Evolutionary conservation across 2,797 vertebrate species (phyloP).

Genomic region (Lateolabrax maculatus): DNA sequence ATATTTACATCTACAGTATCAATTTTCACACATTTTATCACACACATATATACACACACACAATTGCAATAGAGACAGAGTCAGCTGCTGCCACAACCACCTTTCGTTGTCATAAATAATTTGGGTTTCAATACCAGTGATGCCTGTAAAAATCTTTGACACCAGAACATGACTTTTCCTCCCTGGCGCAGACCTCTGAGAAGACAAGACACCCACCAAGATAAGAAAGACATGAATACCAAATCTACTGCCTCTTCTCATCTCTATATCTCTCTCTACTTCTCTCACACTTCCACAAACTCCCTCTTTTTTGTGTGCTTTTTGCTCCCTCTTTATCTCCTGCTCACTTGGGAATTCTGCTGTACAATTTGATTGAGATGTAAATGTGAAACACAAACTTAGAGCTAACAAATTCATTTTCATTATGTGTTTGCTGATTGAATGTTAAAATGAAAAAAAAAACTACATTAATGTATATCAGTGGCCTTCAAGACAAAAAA

Average conservation of each 20-base stretch:
- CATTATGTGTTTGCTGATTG: not conserved
- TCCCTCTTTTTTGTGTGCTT: not conserved
- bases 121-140: slow-evolving; percentile 61
- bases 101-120: slow-evolving; percentile 63
- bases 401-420: not conserved
- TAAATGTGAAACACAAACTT: slow-evolving; percentile 16
- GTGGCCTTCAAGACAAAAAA: not conserved
- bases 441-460: slow-evolving; percentile 5
- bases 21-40: slow-evolving; percentile 8
- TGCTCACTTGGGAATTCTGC: slow-evolving; percentile 16
- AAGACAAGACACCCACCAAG: slow-evolving; percentile 40
- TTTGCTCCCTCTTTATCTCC: slow-evolving; percentile 31
- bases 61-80: slow-evolving; percentile 37
- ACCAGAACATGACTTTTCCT: slow-evolving; percentile 60
- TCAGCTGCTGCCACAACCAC: slow-evolving; percentile 45
- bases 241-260: slow-evolving; percentile 37
- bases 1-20: slow-evolving; percentile 24
- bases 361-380: slow-evolving; percentile 28
- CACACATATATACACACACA: slow-evolving; percentile 10
- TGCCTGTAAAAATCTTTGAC: slow-evolving; percentile 63
- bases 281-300: slow-evolving; percentile 9
- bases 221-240: slow-evolving; percentile 60
- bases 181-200: slow-evolving; percentile 47
- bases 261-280: slow-evolving; percentile 18
- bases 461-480: not conserved